A percentile compares a stretch with the other conserved stretches of the same genome.
phyloP scores from a whole-genome alignment of 2,888 invertebrate genomes.

The Sinelater perroti region DNA sequence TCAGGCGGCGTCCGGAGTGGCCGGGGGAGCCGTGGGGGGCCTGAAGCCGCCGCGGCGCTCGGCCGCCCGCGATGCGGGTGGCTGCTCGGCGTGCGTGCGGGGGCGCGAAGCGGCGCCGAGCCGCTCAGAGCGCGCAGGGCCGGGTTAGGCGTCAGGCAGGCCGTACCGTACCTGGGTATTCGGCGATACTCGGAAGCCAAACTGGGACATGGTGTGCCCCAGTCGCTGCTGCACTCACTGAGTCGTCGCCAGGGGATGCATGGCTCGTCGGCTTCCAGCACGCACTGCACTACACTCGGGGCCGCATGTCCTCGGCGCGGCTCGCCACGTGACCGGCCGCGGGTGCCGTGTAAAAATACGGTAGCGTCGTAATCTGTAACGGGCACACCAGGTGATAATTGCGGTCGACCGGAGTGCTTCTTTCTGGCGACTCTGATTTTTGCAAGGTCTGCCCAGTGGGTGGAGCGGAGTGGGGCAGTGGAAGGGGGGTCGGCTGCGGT shows the following conservation, averaged over 20 bases:
- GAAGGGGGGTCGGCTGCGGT: constrained; percentile 56
- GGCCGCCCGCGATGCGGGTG: background rate
- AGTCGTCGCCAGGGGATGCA: constrained; percentile 59
- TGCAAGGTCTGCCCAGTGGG: constrained; percentile 68
- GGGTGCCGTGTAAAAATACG: constrained; percentile 39
- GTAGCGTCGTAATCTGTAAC: constrained; percentile 37
- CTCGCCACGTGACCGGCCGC: constrained; percentile 44
- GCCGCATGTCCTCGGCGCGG: constrained; percentile 45
- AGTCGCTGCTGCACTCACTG: constrained; percentile 59
- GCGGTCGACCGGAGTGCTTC: constrained; percentile 66
- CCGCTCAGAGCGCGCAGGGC: constrained; percentile 34
- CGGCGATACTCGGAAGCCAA: constrained; percentile 72
- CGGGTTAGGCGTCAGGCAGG: constrained; percentile 65
- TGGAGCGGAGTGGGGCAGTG: constrained; percentile 67
- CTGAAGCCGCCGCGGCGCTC: too few species aligned
- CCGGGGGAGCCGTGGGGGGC: background rate
- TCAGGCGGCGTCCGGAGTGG: background rate
- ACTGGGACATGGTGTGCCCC: constrained; percentile 74
- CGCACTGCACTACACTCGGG: constrained; percentile 45
- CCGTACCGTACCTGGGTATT: constrained; percentile 72
- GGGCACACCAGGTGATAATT: constrained; percentile 61
- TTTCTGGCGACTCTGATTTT: constrained; percentile 63
- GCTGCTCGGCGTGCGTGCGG: constrained; percentile 30
- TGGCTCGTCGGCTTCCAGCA: constrained; percentile 55
- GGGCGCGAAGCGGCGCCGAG: constrained; percentile 34